Conservation (phyloP, 2,113 vertebrate species). For the Nycticebus coucang region DNA sequence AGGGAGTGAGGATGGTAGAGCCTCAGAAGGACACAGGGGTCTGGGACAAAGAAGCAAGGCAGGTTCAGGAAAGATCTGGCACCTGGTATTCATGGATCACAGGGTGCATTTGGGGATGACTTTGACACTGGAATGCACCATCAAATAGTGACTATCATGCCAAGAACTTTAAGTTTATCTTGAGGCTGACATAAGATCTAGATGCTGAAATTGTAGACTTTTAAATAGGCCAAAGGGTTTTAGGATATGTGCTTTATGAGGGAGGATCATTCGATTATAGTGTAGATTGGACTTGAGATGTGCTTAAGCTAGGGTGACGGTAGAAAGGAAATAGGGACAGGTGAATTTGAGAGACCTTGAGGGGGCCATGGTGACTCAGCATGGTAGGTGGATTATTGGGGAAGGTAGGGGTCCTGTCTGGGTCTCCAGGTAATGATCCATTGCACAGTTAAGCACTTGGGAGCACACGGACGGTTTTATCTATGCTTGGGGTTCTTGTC, state of each 20-base stretch:
- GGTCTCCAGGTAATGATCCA: neutral
- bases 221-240: neutral
- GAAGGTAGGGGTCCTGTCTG: rapidly evolving
- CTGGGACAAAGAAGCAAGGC: neutral
- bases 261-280: no score
- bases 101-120: no score
- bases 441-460: neutral
- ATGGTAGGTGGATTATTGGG: neutral
- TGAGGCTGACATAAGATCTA: neutral
- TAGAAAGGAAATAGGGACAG: neutral
- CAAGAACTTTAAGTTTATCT: neutral
- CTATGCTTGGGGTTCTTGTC: neutral
- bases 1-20: neutral
- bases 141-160: neutral
- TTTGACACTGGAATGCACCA: neutral
- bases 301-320: neutral
- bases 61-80: rapidly evolving
- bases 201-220: neutral
- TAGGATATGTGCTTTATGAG: neutral
- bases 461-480: neutral
- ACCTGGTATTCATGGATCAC: rapidly evolving
- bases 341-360: neutral
- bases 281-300: neutral
- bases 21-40: neutral
- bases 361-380: rapidly evolving